Conservation (phyloP, 2,888 invertebrate species). For the Glaucopsyche alexis region DNA sequence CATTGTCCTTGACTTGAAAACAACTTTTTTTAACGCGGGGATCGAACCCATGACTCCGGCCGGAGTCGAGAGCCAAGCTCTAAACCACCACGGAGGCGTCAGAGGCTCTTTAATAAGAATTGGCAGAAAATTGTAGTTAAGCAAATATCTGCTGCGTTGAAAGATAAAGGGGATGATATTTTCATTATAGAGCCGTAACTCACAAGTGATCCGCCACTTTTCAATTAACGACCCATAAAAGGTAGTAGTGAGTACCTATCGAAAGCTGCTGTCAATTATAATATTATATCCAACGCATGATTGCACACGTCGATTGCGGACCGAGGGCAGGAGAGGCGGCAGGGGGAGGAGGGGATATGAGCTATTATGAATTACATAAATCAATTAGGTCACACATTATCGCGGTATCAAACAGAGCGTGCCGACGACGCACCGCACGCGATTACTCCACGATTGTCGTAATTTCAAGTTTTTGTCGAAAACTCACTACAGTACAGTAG, state of each 20-base stretch:
- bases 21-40: no score
- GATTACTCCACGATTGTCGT: conserved; percentile 9
- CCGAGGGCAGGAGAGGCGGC: background rate
- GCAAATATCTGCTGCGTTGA: background rate
- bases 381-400: conserved; percentile 24
- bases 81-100: no score
- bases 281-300: background rate
- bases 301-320: conserved; percentile 1
- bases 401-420: conserved; percentile 19
- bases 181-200: background rate
- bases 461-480: background rate
- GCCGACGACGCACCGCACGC: background rate
- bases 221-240: background rate
- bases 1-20: no score
- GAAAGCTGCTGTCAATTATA: background rate
- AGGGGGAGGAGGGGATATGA: background rate
- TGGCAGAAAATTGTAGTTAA: background rate
- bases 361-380: conserved; percentile 21
- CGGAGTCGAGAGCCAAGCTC: no score
- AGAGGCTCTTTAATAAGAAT: no score
- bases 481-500: background rate
- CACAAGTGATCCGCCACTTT: background rate
- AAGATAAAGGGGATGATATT: background rate
- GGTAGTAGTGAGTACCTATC: background rate
- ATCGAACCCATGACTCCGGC: no score